A percentile compares a stretch with the other conserved stretches of the same genome.
These are phyloP conservation scores for Pampusana beccarii DNA, from an alignment of 2,113 vertebrate genomes.

Conservation along the genomic window DNA sequence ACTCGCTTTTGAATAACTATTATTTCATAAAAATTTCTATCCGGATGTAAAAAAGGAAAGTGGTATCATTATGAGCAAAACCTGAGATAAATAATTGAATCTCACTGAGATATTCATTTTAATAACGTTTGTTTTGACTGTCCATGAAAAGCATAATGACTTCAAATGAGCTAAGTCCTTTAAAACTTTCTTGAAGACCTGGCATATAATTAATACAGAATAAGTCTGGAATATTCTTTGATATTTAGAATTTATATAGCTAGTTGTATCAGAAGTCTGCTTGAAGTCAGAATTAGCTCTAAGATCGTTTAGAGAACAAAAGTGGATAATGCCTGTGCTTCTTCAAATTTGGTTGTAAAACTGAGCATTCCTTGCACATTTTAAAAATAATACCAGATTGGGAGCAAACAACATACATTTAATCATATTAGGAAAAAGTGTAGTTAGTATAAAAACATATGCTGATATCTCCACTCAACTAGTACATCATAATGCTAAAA, in stretches of 20 bases:
- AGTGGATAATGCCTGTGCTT: background rate
- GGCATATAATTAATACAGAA: slow-evolving; percentile 31
- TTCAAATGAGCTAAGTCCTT: slow-evolving; percentile 25
- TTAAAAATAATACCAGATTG: background rate
- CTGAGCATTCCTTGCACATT: background rate
- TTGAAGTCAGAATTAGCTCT: slow-evolving; percentile 15
- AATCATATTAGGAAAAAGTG: background rate
- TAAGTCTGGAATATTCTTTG: slow-evolving; percentile 48
- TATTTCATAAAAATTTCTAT: slow-evolving; percentile 45
- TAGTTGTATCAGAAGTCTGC: slow-evolving; percentile 20
- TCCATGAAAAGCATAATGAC: slow-evolving; percentile 52
- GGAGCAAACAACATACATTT: background rate
- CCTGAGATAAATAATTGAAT: slow-evolving; percentile 67
- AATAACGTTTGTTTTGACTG: slow-evolving; percentile 60
- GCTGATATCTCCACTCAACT: background rate
- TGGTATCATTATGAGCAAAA: slow-evolving; percentile 60
- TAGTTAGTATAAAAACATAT: background rate
- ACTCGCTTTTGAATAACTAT: slow-evolving; percentile 16
- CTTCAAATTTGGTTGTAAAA: background rate
- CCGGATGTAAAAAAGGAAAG: slow-evolving; percentile 43
- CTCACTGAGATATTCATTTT: slow-evolving; percentile 60
- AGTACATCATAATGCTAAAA: background rate
- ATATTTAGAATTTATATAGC: slow-evolving; percentile 10
- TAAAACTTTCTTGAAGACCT: slow-evolving; percentile 46
- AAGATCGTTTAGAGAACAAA: background rate